A percentile compares a stretch with the other conserved stretches of the same genome.
phyloP scores from a whole-genome alignment of 1,140 invertebrate genomes.

The Zophobas atratus region DNA sequence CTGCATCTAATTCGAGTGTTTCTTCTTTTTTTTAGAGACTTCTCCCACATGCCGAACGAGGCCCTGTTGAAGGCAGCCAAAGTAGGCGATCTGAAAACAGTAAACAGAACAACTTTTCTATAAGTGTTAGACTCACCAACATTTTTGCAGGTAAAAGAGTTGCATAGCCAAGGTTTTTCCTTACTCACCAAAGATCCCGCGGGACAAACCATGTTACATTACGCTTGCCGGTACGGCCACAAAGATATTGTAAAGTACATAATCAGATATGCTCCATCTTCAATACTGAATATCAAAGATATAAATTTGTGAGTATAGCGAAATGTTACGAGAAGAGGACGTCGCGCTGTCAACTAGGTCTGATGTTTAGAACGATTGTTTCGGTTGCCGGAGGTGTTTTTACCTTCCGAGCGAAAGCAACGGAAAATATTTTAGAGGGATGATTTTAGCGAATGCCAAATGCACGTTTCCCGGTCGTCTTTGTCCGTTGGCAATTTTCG shows the following conservation, averaged over 20 bases:
- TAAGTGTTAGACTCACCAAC: conserved; percentile 2
- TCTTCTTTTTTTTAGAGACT: conserved; percentile 69
- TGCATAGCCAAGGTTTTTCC: conserved; percentile 88
- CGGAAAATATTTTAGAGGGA: too few relatives aligned
- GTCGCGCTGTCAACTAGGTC: too few relatives aligned
- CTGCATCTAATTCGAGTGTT: conserved; percentile 11
- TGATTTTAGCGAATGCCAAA: too few relatives aligned
- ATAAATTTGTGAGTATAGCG: conserved; percentile 82
- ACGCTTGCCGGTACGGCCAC: conserved; percentile 88
- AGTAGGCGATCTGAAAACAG: conserved; percentile 80
- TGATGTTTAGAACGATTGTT: too few relatives aligned
- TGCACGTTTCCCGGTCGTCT: too few relatives aligned
- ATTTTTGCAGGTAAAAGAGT: conserved; percentile 80
- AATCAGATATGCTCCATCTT: conserved; percentile 86
- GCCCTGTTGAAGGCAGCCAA: conserved; percentile 87
- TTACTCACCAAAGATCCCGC: conserved; percentile 87
- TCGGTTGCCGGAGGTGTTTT: too few relatives aligned
- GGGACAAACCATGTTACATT: conserved; percentile 92
- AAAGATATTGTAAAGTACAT: conserved; percentile 93
- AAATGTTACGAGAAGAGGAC: neutral
- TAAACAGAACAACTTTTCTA: conserved; percentile 64
- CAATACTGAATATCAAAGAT: conserved; percentile 90
- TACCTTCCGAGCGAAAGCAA: too few relatives aligned
- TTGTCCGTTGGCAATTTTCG: too few relatives aligned
- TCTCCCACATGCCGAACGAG: conserved; percentile 85